Conservation (phyloP, 1,140 invertebrate genomes). For the Trichoplusia ni region DNA sequence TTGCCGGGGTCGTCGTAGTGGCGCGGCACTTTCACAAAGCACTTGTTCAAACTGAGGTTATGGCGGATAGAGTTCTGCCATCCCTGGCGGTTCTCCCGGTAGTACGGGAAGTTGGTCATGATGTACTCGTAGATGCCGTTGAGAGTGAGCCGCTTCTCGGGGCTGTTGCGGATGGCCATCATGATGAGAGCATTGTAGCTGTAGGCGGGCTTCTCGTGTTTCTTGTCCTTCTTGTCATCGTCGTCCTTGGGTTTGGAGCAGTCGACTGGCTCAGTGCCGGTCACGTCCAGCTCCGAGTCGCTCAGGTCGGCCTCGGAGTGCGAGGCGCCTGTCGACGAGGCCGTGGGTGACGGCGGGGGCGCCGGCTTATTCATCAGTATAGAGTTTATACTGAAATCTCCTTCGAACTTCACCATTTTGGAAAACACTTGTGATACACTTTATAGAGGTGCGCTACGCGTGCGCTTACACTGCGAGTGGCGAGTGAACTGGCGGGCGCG, state of each 20-base stretch:
- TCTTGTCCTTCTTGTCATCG: slow-evolving; percentile 83
- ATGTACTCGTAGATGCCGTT: slow-evolving; percentile 99
- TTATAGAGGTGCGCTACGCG: slow-evolving; percentile 47
- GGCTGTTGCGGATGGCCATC: slow-evolving; percentile 98
- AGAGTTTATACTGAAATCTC: slow-evolving; percentile 78
- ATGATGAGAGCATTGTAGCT: slow-evolving; percentile 99
- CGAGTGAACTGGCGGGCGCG: slow-evolving; percentile 68
- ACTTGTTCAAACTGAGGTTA: slow-evolving; percentile 98
- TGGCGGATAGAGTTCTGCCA: slow-evolving; percentile 99
- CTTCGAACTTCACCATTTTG: slow-evolving; percentile 79
- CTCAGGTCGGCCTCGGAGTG: slow-evolving; percentile 70
- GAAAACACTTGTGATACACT: slow-evolving; percentile 48
- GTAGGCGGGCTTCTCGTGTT: slow-evolving; percentile 96
- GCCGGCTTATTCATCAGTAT: slow-evolving; percentile 74
- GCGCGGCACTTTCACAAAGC: slow-evolving; percentile 97
- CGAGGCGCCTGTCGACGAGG: slow-evolving; percentile 58
- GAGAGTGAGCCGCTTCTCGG: slow-evolving; percentile 96
- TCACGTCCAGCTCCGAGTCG: slow-evolving; percentile 90
- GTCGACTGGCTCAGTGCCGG: slow-evolving; percentile 87
- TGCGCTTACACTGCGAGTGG: slow-evolving; percentile 58
- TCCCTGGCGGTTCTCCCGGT: slow-evolving; percentile 98
- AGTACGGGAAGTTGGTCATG: slow-evolving; percentile 99
- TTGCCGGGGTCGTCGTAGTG: slow-evolving; percentile 97
- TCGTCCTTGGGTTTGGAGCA: slow-evolving; percentile 82
- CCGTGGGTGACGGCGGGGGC: slow-evolving; percentile 60